phyloP scores from a whole-genome alignment of 1,140 invertebrate genomes.

The Leptinotarsa lineolata region DNA sequence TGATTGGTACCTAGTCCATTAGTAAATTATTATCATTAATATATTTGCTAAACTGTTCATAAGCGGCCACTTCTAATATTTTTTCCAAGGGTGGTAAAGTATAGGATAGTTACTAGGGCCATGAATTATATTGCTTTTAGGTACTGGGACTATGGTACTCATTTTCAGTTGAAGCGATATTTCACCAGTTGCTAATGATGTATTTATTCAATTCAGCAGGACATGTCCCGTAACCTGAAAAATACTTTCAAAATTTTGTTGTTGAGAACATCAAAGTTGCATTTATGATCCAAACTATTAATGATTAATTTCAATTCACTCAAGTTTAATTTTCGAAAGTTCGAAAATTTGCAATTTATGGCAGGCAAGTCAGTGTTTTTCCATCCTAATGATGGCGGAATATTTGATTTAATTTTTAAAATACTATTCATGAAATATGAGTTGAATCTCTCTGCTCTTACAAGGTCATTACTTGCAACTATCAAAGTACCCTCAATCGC shows the following conservation, averaged over 20 bases:
- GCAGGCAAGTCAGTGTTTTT: slow-evolving; percentile 8
- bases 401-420: no score
- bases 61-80: slow-evolving; percentile 2
- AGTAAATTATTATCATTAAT: slow-evolving; percentile 14
- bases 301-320: no score
- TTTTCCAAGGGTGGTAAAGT: no score
- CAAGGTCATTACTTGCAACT: slow-evolving; percentile 5
- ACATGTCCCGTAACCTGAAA: slow-evolving; percentile 12
- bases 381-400: no score
- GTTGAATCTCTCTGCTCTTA: slow-evolving; percentile 9
- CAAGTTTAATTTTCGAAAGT: neutral
- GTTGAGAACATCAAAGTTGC: slow-evolving; percentile 17
- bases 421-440: neutral
- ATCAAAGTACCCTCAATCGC: neutral
- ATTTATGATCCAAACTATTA: slow-evolving; percentile 10
- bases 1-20: slow-evolving; percentile 16
- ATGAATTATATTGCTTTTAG: slow-evolving; percentile 10
- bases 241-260: slow-evolving; percentile 13
- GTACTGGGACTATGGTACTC: slow-evolving; percentile 11
- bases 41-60: slow-evolving; percentile 1
- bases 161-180: slow-evolving; percentile 10
- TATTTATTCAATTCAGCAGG: neutral
- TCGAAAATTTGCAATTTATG: slow-evolving; percentile 16
- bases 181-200: neutral
- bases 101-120: slow-evolving; percentile 3